Conservation (phyloP, 2,888 invertebrate genomes). For the Deilephila porcellus region DNA sequence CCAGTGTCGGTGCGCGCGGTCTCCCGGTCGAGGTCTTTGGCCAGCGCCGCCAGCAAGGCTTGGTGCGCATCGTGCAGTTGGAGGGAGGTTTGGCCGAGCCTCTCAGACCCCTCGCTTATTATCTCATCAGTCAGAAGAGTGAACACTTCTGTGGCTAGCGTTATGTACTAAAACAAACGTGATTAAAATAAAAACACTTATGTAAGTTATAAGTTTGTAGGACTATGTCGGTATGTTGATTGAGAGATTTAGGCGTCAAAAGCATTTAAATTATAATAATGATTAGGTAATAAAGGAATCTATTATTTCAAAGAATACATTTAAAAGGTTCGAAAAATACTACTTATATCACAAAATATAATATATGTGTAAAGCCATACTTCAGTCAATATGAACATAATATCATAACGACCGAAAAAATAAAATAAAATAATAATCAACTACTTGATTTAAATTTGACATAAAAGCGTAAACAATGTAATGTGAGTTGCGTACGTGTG, state of each 20-base stretch:
- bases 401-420: no score
- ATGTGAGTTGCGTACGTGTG: background rate
- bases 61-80: constrained; percentile 95
- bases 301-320: no score
- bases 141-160: constrained; percentile 94
- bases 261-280: no score
- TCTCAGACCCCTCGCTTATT: constrained; percentile 88
- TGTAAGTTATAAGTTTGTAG: background rate
- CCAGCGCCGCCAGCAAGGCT: constrained; percentile 93
- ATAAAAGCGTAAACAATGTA: background rate
- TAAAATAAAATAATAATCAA: no score
- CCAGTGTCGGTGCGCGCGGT: constrained; percentile 91
- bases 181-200: background rate
- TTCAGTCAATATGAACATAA: no score
- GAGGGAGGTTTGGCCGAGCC: constrained; percentile 79
- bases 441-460: no score
- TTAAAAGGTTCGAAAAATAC: no score
- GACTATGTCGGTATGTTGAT: background rate
- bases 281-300: no score
- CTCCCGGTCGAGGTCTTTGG: constrained; percentile 96
- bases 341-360: no score
- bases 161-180: constrained; percentile 87
- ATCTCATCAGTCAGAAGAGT: constrained; percentile 93
- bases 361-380: no score
- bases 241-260: no score